phyloP scores from a whole-genome alignment of 2,888 invertebrate genomes.

The Epinotia brunnichana region DNA sequence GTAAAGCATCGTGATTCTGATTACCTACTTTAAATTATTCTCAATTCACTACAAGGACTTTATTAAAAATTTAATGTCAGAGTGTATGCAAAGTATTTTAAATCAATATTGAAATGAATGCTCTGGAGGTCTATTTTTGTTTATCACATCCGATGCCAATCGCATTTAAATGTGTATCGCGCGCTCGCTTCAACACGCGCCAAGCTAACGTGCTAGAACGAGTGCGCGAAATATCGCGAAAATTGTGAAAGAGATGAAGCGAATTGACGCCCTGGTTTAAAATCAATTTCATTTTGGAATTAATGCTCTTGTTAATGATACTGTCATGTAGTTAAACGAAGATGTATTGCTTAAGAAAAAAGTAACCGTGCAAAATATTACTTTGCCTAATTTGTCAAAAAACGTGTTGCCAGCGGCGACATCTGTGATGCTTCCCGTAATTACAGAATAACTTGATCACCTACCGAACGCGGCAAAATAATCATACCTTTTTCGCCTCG shows the following conservation, averaged over 20 bases:
- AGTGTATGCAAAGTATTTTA: background rate
- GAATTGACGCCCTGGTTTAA: too few species aligned
- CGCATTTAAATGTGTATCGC: background rate
- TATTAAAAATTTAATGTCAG: background rate
- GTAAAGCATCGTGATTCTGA: too few species aligned
- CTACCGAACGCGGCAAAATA: constrained; percentile 63
- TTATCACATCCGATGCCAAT: background rate
- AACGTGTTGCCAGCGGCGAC: constrained; percentile 64
- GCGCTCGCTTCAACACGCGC: background rate
- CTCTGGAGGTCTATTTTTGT: background rate
- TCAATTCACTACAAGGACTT: background rate
- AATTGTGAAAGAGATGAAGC: too few species aligned
- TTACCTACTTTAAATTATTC: background rate
- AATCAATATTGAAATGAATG: background rate
- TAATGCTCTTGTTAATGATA: too few species aligned
- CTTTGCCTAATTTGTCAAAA: constrained; percentile 4
- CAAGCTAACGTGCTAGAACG: too few species aligned
- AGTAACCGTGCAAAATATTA: background rate
- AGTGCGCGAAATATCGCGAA: too few species aligned
- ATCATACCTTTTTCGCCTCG: constrained; percentile 63
- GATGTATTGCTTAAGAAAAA: background rate
- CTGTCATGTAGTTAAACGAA: background rate
- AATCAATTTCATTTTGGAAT: too few species aligned
- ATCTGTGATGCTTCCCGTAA: constrained; percentile 62
- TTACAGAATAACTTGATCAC: constrained; percentile 67